Conservation (phyloP, 2,797 vertebrate species). For the Varecia variegata region DNA sequence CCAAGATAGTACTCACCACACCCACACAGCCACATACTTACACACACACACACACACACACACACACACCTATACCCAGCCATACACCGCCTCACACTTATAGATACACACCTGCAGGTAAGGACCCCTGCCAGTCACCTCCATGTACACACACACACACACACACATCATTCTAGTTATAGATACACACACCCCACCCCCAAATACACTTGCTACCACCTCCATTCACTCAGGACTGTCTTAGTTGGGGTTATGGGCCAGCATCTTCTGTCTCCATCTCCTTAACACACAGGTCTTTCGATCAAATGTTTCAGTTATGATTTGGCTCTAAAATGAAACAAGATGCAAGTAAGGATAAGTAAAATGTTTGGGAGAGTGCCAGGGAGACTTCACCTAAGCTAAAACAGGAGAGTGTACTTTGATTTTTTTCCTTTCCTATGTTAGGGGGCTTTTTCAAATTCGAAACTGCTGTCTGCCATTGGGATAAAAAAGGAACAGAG, state of each 20-base stretch:
- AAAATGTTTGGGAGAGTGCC: neutral
- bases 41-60: too few relatives aligned
- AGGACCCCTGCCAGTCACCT: too few relatives aligned
- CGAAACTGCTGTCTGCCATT: neutral
- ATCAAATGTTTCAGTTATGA: neutral
- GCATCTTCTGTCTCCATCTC: neutral
- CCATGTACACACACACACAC: neutral
- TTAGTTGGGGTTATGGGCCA: neutral
- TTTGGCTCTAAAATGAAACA: slow-evolving; percentile 27
- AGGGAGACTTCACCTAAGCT: neutral
- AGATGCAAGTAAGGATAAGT: neutral
- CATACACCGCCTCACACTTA: neutral
- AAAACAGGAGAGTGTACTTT: neutral
- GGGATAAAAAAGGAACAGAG: neutral
- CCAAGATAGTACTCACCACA: neutral
- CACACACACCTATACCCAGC: too few relatives aligned
- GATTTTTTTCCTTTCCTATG: neutral
- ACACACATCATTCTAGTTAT: neutral
- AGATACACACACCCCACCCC: neutral
- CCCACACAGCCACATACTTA: neutral
- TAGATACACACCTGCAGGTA: neutral
- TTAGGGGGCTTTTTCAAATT: neutral
- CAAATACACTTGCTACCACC: neutral
- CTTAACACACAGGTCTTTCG: neutral
- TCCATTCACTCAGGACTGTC: neutral